Base-by-base conservation (phyloP, 92 coral and sea anemone species). In the Porites lobata region DNA sequence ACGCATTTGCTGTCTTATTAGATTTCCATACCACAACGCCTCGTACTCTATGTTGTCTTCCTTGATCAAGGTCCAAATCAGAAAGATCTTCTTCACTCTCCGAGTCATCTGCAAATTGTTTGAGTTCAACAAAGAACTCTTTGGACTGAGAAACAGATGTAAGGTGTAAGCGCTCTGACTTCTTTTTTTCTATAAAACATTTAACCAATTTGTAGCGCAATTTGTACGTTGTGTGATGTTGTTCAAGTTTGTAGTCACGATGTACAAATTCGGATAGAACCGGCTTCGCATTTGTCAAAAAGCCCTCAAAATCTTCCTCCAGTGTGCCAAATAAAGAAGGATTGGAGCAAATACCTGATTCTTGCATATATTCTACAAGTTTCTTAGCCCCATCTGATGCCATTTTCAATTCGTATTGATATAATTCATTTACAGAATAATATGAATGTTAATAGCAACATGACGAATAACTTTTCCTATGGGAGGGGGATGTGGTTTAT, bases 1-100 rank as follows among this genome's bases (percentile, higher is more conserved):
- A 73, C 12, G 50, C 64, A 52, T 72, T 72, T 15, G 12, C 32
- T 1, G 3, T 14, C 2, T 18, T 22, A 17, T 61, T 53, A 7
- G 72, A 72, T 74, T 83, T 83, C 72, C 72, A 18, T 10, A 83
- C 57, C 72, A 73, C 87, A 26, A 63, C 80, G 24, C 87, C 87
- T 32, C 15, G 10, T 19, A 61, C 63, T 64, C 74, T 83, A 83
- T 7, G 43, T 73, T 83, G 22, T 83, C 15, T 52, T 71, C 52
- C 21, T 15, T 32, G 52, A 22, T 9, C 19, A 57, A 6, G 12
- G 53, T 17, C 18, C 3, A 50, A 66, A 7, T 81, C 77, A 69
- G 22, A 69, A 69, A 69, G 70, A 18, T 19, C 29, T 56, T 61
- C 64, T 7, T 83, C 47, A 17, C 8, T 10, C 51, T 47, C 50